Conservation (phyloP, 2,113 vertebrate genomes). For the Apteryx owenii region DNA sequence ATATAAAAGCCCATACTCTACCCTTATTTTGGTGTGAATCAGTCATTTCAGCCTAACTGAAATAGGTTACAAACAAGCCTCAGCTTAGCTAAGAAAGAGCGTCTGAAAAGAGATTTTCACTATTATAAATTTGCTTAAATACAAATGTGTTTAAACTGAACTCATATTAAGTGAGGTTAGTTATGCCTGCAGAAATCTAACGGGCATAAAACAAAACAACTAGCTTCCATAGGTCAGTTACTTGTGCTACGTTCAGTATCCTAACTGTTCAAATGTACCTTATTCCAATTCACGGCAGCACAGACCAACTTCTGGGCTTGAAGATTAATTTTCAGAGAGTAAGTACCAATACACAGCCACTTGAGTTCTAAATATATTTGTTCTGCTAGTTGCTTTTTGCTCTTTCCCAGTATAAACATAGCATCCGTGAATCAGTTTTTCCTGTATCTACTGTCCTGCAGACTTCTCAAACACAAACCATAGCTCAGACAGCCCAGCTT, state of each 20-base stretch:
- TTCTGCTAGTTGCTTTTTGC: neutral
- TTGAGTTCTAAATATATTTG: neutral
- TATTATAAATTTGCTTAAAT: neutral
- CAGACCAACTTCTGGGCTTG: neutral
- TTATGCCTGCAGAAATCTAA: neutral
- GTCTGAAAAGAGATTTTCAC: neutral
- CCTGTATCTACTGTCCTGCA: neutral
- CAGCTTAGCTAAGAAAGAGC: neutral
- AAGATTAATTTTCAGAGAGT: neutral
- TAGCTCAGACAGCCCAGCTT: neutral
- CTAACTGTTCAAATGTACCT: rapidly evolving
- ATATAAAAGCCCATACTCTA: neutral
- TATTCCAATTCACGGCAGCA: neutral
- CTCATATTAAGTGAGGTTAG: neutral
- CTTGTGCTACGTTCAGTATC: neutral
- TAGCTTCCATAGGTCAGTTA: neutral
- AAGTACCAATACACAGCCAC: neutral
- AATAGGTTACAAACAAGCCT: neutral
- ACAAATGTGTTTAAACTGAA: neutral
- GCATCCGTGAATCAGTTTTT: neutral
- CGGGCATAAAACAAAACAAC: neutral
- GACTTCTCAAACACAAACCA: neutral
- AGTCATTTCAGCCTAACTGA: neutral
- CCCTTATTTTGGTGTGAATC: neutral
- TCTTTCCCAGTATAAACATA: neutral